phyloP scores from a whole-genome alignment of 1,140 invertebrate genomes.

The Myzus persicae region DNA sequence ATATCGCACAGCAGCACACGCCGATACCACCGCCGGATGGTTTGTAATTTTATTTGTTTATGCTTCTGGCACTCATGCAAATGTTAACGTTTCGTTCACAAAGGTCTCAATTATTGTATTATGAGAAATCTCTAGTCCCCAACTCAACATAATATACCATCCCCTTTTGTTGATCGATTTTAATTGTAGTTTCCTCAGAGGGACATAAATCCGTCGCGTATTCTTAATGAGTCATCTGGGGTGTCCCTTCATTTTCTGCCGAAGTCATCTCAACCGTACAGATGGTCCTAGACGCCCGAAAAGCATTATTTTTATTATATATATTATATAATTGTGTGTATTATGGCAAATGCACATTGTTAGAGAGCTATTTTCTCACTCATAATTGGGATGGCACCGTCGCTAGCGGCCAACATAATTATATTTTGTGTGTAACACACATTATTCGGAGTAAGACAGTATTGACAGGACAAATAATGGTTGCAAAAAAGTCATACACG shows the following conservation, averaged over 20 bases:
- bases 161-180: slow-evolving; percentile 27
- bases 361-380: neutral
- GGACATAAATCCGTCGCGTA: slow-evolving; percentile 19
- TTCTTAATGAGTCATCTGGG: slow-evolving; percentile 23
- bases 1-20: neutral
- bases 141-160: neutral
- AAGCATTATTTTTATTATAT: neutral
- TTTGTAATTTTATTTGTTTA: neutral
- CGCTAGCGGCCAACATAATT: neutral
- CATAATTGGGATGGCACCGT: neutral
- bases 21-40: neutral
- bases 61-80: neutral
- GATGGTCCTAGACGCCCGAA: neutral
- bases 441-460: neutral
- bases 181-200: slow-evolving; percentile 24
- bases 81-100: neutral
- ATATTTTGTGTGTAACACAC: neutral
- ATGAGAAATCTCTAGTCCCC: slow-evolving; percentile 25
- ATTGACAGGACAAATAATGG: neutral
- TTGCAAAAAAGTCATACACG: neutral
- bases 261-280: neutral
- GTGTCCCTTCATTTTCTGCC: neutral
- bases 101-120: slow-evolving; percentile 13
- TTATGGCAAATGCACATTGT: neutral
- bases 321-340: neutral